These are phyloP conservation scores for Leptopilina myrica DNA, from an alignment of 2,888 invertebrate species.

Conservation along the genomic window DNA sequence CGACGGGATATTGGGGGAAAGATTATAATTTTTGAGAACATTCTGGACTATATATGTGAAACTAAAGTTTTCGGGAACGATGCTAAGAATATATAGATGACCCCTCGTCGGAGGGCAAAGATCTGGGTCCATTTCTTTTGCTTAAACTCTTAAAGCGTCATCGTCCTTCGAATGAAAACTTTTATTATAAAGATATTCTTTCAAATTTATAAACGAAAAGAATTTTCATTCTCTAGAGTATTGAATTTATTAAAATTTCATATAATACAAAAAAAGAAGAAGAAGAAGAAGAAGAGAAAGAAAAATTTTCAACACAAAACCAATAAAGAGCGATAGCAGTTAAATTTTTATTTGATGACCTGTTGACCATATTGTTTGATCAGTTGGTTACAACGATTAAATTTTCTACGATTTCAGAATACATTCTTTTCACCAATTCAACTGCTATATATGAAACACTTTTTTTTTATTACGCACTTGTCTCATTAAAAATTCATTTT, in stretches of 20 bases:
- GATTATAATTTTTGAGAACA: constrained; percentile 49
- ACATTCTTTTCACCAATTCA: background rate
- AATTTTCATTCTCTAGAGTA: background rate
- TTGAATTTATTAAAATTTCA: constrained; percentile 16
- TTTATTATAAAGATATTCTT: constrained; percentile 8
- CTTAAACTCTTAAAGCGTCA: constrained; percentile 8
- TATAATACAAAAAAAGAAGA: background rate
- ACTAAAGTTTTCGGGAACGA: constrained; percentile 61
- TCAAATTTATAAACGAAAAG: background rate
- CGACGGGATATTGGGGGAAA: constrained; percentile 40
- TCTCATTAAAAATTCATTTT: background rate
- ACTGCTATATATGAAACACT: background rate
- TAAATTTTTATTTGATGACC: constrained; percentile 41
- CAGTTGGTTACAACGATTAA: constrained; percentile 53
- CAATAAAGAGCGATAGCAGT: background rate
- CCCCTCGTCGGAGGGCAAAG: constrained; percentile 59
- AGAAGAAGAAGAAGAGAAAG: too few species aligned
- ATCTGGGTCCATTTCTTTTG: constrained; percentile 23
- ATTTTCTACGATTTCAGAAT: constrained; percentile 28
- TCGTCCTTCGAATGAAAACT: background rate
- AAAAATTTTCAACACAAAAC: background rate
- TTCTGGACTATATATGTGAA: constrained; percentile 46
- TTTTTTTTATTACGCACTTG: constrained; percentile 8
- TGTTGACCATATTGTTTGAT: constrained; percentile 61
- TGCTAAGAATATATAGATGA: constrained; percentile 69